These are phyloP conservation scores for Strigamia crassipes DNA, from an alignment of 2,888 invertebrate species.

Conservation along the genomic window DNA sequence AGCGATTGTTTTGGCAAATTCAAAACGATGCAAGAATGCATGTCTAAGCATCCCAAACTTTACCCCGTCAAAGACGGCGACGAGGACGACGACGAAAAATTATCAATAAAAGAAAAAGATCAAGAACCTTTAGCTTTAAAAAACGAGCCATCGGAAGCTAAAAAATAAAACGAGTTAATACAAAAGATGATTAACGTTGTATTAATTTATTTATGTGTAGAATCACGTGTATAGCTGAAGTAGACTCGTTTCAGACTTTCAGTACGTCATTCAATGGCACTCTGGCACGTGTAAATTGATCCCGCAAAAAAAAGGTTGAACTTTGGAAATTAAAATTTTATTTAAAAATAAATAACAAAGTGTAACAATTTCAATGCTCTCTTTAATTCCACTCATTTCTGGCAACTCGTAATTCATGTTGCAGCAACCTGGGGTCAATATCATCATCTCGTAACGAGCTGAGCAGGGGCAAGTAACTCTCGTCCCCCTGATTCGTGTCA, in stretches of 20 bases:
- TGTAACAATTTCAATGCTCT: neutral
- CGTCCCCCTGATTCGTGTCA: neutral
- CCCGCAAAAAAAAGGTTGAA: neutral
- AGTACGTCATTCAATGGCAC: too few species aligned
- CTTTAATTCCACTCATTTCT: neutral
- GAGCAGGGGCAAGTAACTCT: neutral
- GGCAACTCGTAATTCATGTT: neutral
- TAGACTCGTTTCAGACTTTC: neutral
- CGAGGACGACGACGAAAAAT: conserved; percentile 41
- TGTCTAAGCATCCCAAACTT: conserved; percentile 47
- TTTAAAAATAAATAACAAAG: neutral
- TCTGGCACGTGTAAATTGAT: neutral
- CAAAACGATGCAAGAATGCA: conserved; percentile 49
- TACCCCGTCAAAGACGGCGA: conserved; percentile 46
- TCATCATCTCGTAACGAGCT: neutral
- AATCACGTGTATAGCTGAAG: neutral
- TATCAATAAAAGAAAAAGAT: neutral
- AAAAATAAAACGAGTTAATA: neutral
- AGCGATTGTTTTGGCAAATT: conserved; percentile 74
- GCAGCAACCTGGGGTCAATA: neutral
- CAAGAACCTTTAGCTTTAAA: neutral
- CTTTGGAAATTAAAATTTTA: neutral
- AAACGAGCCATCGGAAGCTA: neutral
- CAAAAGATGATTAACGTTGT: neutral
- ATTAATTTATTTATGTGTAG: neutral